A percentile compares a stretch with the other conserved stretches of the same genome.
These are phyloP conservation scores for Furcifer pardalis DNA, from an alignment of 2,797 vertebrate species.

Conservation along the genomic window DNA sequence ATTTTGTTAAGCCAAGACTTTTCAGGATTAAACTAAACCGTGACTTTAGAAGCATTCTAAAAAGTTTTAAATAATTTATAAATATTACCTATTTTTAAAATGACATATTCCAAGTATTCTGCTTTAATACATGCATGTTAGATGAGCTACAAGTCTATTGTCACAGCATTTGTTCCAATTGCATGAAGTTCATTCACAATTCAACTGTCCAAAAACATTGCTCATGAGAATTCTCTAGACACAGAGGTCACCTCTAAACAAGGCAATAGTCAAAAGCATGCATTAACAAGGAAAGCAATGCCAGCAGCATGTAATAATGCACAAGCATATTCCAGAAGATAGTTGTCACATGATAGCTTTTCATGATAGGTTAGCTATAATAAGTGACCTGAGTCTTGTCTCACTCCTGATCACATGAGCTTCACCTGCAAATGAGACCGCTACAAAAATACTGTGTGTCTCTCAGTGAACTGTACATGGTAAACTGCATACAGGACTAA, in stretches of 20 bases:
- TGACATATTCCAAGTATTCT: not conserved
- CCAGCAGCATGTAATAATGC: not conserved
- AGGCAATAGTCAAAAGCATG: not conserved
- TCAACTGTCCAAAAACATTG: not conserved
- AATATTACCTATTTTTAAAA: not conserved
- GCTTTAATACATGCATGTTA: not conserved
- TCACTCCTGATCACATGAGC: not conserved
- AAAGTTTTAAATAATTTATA: not conserved
- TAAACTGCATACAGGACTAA: not conserved
- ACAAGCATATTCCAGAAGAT: conserved; percentile 4
- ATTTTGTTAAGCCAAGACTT: not conserved
- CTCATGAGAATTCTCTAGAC: rapidly evolving
- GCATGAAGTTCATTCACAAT: not conserved
- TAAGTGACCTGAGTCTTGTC: not conserved
- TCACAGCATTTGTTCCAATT: rapidly evolving
- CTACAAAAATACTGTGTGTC: too few relatives aligned
- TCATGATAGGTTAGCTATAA: not conserved
- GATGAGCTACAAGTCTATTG: not conserved
- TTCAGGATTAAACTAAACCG: not conserved
- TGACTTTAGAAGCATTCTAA: not conserved
- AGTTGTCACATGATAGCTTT: not conserved
- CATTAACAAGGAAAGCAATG: conserved; percentile 8
- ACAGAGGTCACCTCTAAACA: not conserved
- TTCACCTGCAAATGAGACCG: not conserved
- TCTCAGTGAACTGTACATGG: not conserved